phyloP scores from a whole-genome alignment of 1,140 invertebrate species.

The Cepaea nemoralis region DNA sequence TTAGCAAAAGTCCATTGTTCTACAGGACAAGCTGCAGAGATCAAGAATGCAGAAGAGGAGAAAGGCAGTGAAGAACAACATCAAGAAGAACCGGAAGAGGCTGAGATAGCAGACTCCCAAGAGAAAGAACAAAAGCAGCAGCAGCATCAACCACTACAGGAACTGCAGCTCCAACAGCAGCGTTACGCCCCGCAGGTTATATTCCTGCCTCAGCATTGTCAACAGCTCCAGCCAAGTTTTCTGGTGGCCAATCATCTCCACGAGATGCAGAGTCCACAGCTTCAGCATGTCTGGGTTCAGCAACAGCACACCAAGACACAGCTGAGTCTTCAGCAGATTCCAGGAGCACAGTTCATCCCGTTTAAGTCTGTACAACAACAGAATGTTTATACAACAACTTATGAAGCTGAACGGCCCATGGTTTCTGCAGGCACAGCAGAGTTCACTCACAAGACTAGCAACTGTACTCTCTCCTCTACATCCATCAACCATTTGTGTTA shows the following conservation, averaged over 20 bases:
- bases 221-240: neutral
- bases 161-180: conserved; percentile 5
- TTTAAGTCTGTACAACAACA: neutral
- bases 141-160: neutral
- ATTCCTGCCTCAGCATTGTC: neutral
- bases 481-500: neutral
- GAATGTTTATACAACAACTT: neutral
- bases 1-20: neutral
- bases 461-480: neutral
- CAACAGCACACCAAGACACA: neutral
- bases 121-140: neutral
- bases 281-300: neutral
- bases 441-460: neutral
- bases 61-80: neutral
- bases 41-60: neutral
- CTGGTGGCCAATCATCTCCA: neutral
- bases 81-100: neutral
- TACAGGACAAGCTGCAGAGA: neutral
- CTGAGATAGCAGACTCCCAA: neutral
- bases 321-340: neutral
- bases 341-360: neutral
- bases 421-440: neutral
- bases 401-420: neutral
- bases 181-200: neutral
- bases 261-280: neutral